Evolutionary conservation across 2,113 vertebrate genomes (phyloP).

Genomic region (Zosterops hypoxanthus): DNA sequence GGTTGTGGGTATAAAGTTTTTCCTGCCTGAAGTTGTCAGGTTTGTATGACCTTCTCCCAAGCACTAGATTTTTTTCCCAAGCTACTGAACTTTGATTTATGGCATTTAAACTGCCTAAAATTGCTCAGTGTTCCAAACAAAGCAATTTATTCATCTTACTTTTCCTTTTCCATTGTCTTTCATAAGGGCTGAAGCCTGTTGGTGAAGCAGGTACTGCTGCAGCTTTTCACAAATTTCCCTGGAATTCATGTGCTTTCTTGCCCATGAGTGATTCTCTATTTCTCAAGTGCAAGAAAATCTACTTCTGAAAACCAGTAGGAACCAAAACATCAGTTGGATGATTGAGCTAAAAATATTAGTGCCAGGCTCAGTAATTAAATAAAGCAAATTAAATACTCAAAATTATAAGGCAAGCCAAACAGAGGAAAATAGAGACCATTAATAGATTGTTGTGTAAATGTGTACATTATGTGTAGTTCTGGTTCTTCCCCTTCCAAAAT

Average conservation of each 20-base stretch:
- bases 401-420: background rate
- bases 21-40: background rate
- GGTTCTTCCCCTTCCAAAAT: background rate
- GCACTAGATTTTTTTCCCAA: background rate
- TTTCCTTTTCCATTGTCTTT: background rate
- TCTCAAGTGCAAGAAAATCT: background rate
- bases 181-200: background rate
- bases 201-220: background rate
- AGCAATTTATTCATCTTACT: background rate
- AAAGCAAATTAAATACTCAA: background rate
- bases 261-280: background rate
- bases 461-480: background rate
- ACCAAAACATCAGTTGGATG: background rate
- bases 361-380: background rate
- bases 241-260: background rate
- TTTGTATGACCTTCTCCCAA: background rate
- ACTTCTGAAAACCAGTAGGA: background rate
- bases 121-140: background rate
- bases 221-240: background rate
- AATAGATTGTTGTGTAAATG: background rate
- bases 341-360: background rate
- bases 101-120: conserved; percentile 1
- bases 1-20: background rate
- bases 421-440: background rate
- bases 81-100: conserved; percentile 15